These are phyloP conservation scores for Petrocephalus schoutedeni DNA, from an alignment of 2,797 vertebrate species.

Conservation along the genomic window DNA sequence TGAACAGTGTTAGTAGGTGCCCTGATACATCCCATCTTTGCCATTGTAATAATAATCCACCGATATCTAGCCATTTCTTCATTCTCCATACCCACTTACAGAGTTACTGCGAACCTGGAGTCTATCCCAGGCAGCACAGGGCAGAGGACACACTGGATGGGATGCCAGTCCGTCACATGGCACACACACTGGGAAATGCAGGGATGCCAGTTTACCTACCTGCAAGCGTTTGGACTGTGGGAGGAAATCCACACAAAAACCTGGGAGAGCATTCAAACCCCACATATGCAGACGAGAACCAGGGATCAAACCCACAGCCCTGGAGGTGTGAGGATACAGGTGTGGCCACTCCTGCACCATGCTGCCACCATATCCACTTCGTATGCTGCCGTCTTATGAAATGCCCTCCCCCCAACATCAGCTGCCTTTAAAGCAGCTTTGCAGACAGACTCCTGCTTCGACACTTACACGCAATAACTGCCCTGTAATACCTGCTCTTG, in stretches of 20 bases:
- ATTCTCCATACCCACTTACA: not conserved
- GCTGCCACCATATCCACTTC: not conserved
- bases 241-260: not conserved
- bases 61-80: not conserved
- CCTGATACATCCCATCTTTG: not conserved
- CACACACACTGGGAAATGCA: not conserved
- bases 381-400: not conserved
- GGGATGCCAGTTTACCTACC: not conserved
- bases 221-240: not conserved
- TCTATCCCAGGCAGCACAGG: not conserved
- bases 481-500: not conserved
- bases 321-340: not conserved
- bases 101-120: not conserved
- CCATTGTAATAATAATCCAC: not conserved
- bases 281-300: not conserved
- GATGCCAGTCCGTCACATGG: not conserved
- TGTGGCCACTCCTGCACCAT: not conserved
- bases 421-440: not conserved
- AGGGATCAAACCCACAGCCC: not conserved
- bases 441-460: not conserved
- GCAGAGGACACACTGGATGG: not conserved
- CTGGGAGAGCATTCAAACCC: not conserved
- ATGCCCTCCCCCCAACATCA: not conserved
- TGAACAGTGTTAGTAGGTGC: not conserved
- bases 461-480: not conserved